Percentiles rank a stretch among this genome's conserved stretches.
These are phyloP conservation scores for Entelurus aequoreus DNA, from an alignment of 2,113 vertebrate species.

Conservation along the genomic window DNA sequence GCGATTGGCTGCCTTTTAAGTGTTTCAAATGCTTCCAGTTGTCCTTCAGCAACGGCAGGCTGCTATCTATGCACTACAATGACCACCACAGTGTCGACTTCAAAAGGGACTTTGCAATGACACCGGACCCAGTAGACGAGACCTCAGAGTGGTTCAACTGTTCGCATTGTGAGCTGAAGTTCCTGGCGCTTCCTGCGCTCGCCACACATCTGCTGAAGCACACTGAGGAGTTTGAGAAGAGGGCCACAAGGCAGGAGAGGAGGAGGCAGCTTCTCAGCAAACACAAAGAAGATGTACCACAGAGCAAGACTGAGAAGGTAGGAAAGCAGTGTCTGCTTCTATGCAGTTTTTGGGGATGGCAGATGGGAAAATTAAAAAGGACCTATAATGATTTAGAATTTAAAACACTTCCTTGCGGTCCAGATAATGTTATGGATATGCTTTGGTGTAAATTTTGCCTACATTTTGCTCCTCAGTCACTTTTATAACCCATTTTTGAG, in stretches of 20 bases:
- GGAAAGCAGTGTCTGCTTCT: background rate
- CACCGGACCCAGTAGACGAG: slow-evolving; percentile 70
- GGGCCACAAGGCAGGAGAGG: slow-evolving; percentile 85
- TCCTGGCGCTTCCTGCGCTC: slow-evolving; percentile 81
- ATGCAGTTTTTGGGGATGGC: too few species aligned
- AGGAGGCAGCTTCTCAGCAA: slow-evolving; percentile 88
- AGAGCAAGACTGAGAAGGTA: slow-evolving; percentile 88
- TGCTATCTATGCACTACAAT: slow-evolving; percentile 94
- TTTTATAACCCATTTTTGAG: too few species aligned
- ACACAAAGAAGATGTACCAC: slow-evolving; percentile 79
- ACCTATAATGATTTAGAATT: too few species aligned
- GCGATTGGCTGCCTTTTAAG: slow-evolving; percentile 88
- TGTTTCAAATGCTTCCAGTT: slow-evolving; percentile 93
- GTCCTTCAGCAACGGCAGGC: slow-evolving; percentile 84
- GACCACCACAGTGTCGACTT: slow-evolving; percentile 90
- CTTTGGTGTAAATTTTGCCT: too few species aligned
- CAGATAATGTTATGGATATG: too few species aligned
- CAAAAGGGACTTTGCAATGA: slow-evolving; percentile 88
- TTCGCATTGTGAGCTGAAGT: slow-evolving; percentile 88
- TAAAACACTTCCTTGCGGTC: too few species aligned
- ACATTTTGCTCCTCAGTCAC: too few species aligned
- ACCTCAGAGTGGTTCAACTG: slow-evolving; percentile 82
- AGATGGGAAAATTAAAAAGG: too few species aligned
- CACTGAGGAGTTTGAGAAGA: slow-evolving; percentile 94
- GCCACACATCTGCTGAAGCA: slow-evolving; percentile 86